These are phyloP conservation scores for Rachycentron canadum DNA, from an alignment of 2,797 vertebrate genomes.

Conservation along the genomic window DNA sequence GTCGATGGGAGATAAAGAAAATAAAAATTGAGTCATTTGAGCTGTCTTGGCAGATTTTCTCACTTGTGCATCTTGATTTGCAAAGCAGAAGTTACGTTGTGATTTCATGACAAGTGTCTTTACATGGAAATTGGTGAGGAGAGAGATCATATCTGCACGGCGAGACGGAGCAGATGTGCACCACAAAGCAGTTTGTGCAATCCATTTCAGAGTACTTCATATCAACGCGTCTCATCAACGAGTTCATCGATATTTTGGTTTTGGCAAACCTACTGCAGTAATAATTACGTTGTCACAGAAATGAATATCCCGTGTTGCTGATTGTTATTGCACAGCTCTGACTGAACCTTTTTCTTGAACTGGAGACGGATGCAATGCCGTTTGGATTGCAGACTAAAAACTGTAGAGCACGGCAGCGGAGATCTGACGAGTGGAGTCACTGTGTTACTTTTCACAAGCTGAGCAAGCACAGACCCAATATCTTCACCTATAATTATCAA, in stretches of 20 bases:
- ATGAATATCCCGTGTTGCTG: neutral
- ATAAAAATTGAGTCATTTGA: neutral
- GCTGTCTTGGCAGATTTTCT: neutral
- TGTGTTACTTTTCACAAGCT: neutral
- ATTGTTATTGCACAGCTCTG: neutral
- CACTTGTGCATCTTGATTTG: constrained; percentile 9
- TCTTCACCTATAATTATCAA: neutral
- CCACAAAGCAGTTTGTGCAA: constrained; percentile 23
- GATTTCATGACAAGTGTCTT: neutral
- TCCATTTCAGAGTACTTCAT: constrained; percentile 28
- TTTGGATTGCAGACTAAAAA: neutral
- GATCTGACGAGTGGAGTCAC: neutral
- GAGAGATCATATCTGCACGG: constrained; percentile 18
- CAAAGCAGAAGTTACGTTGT: constrained; percentile 8
- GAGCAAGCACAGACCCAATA: neutral
- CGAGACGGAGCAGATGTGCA: neutral
- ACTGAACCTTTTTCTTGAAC: neutral
- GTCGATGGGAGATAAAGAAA: neutral
- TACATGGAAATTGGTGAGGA: neutral
- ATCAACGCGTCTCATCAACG: constrained; percentile 8
- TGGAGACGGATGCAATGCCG: neutral
- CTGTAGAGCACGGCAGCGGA: neutral
- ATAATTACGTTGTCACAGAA: neutral
- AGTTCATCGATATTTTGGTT: neutral
- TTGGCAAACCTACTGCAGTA: neutral